Evolutionary conservation across 2,113 vertebrate genomes (phyloP).

Genomic region (Donacobius atricapilla): DNA sequence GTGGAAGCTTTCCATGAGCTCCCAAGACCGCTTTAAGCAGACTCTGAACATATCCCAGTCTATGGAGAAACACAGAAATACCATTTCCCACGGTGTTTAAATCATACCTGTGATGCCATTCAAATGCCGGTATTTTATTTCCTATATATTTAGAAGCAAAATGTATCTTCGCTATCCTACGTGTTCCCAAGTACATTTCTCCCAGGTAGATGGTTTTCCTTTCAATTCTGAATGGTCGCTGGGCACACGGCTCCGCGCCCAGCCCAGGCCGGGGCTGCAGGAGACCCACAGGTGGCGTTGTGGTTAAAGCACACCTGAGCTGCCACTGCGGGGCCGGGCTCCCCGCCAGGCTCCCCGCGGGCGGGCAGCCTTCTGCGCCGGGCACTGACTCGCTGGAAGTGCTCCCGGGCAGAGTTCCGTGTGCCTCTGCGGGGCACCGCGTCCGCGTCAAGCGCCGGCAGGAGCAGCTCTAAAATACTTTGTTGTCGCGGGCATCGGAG

Average conservation of each 20-base stretch:
- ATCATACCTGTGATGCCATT: neutral
- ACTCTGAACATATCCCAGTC: neutral
- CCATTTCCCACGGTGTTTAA: neutral
- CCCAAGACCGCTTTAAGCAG: neutral
- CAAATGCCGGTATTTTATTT: neutral
- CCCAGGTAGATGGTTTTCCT: neutral
- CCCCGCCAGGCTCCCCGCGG: neutral
- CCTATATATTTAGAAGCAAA: neutral
- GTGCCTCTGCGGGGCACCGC: neutral
- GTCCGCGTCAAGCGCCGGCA: neutral
- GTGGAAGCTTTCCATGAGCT: neutral
- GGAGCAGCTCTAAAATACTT: neutral
- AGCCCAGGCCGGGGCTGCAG: slow-evolving; percentile 25
- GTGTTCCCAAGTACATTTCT: neutral
- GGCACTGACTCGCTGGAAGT: neutral
- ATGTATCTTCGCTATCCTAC: neutral
- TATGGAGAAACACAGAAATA: neutral
- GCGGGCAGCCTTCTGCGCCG: neutral
- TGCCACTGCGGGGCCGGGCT: neutral
- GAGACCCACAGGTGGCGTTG: slow-evolving; percentile 78
- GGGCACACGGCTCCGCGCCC: neutral
- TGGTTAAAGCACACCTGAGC: slow-evolving; percentile 74
- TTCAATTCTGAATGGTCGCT: rapidly evolving
- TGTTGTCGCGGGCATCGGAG: neutral
- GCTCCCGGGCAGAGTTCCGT: neutral